Percentiles rank a stretch among this genome's conserved stretches.
Evolutionary conservation across 1,140 invertebrate genomes (phyloP).

Genomic region (Cotesia chilonis): DNA sequence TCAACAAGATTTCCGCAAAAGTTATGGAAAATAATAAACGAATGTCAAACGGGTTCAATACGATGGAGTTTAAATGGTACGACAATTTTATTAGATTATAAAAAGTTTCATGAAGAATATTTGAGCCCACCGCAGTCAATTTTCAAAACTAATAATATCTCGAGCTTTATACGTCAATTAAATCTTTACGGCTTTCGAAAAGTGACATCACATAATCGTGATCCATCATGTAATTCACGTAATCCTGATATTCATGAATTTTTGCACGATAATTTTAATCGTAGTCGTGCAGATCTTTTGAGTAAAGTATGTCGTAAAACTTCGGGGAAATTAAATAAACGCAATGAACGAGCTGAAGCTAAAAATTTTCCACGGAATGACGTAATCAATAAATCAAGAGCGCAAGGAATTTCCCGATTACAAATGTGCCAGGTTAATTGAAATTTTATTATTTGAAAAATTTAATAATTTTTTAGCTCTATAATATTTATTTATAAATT

Average conservation of each 20-base stretch:
- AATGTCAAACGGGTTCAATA: conserved; percentile 66
- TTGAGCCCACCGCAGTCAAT: conserved; percentile 65
- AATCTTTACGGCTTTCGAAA: conserved; percentile 73
- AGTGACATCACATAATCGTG: conserved; percentile 69
- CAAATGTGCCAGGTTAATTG: conserved; percentile 53
- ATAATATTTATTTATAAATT: not conserved
- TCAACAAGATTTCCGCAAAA: conserved; percentile 72
- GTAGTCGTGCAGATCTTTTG: conserved; percentile 64
- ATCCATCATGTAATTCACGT: conserved; percentile 66
- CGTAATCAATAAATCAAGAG: conserved; percentile 28
- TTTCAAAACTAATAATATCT: conserved; percentile 72
- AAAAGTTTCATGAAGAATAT: conserved; percentile 67
- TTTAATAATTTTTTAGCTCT: not conserved
- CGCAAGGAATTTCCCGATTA: conserved; percentile 45
- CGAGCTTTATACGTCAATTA: conserved; percentile 71
- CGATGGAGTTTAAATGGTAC: conserved; percentile 66
- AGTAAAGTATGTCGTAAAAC: conserved; percentile 68
- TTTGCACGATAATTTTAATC: conserved; percentile 68
- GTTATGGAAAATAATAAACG: conserved; percentile 70
- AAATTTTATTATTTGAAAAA: conserved; percentile 25
- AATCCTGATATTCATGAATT: conserved; percentile 71
- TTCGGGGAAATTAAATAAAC: conserved; percentile 34
- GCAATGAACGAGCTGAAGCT: conserved; percentile 23
- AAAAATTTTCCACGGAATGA: conserved; percentile 12
- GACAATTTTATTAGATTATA: conserved; percentile 69